Percentiles rank a stretch among this genome's conserved stretches.
phyloP scores from a whole-genome alignment of 2,113 vertebrate species.

The Cheirogaleus medius region DNA sequence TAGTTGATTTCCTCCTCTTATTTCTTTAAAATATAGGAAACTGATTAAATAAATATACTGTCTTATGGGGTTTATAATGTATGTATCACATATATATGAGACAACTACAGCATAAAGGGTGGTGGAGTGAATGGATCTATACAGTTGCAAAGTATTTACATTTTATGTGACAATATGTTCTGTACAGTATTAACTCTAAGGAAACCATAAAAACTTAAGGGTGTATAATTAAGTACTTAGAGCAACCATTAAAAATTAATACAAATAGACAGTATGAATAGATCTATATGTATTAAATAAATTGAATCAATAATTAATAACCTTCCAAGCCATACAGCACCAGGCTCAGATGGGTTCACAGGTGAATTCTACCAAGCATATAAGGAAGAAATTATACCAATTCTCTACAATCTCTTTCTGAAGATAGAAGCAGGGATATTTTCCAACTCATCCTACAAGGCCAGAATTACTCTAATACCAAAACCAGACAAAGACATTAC shows the following conservation, averaged over 20 bases:
- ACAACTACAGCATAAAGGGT: background rate
- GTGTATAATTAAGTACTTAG: background rate
- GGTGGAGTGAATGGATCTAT: background rate
- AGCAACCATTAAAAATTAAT: background rate
- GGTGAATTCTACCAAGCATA: background rate
- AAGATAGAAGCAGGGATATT: background rate
- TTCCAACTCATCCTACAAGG: too few relatives aligned
- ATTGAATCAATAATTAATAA: background rate
- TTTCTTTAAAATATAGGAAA: background rate
- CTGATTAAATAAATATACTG: background rate
- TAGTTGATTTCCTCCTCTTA: background rate
- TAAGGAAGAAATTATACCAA: background rate
- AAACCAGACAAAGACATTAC: too few relatives aligned
- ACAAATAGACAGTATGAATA: background rate
- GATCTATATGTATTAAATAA: background rate
- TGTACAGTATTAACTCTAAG: background rate
- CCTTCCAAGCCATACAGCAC: background rate
- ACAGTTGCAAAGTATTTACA: background rate
- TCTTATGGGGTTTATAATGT: background rate
- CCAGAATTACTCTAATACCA: too few relatives aligned
- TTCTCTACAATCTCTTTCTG: background rate
- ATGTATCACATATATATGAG: background rate
- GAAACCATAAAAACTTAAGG: background rate
- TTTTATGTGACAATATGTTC: constrained; percentile 27
- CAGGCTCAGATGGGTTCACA: background rate